Percentiles rank a stretch among this genome's conserved stretches.
Conservation (phyloP, 53 echinoderm and acorn worm genomes). For the Hippasteria phrygiana region DNA sequence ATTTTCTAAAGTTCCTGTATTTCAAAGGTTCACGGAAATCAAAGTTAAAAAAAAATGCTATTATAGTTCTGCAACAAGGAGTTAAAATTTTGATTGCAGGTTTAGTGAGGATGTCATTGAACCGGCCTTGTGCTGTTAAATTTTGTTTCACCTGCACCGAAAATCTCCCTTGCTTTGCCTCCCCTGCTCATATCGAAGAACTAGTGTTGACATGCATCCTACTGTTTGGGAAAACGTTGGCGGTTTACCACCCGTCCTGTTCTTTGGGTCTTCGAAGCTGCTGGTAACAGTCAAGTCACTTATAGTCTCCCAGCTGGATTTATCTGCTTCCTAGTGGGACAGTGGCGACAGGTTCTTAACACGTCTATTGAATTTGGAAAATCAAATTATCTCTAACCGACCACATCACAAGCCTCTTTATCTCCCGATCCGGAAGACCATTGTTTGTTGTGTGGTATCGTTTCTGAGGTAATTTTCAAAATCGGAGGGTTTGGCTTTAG, state of each 20-base stretch:
- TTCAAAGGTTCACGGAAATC: too few species aligned
- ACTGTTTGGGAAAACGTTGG: constrained; percentile 42
- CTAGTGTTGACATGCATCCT: constrained; percentile 57
- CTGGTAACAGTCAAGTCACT: not conserved
- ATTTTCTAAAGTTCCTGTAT: too few species aligned
- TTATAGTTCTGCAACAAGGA: too few species aligned
- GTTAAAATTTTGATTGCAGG: too few species aligned
- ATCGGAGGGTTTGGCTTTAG: not conserved
- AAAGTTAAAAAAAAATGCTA: too few species aligned
- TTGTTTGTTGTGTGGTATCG: not conserved
- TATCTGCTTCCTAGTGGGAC: constrained; percentile 30
- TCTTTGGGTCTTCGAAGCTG: not conserved
- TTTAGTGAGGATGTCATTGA: constrained; percentile 38
- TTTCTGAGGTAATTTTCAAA: not conserved
- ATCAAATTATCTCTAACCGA: constrained; percentile 29
- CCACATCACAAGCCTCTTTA: constrained; percentile 47
- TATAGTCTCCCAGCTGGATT: constrained; percentile 11
- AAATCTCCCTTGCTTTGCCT: constrained; percentile 17
- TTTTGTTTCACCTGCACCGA: not conserved
- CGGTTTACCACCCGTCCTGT: constrained; percentile 7
- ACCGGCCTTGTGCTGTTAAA: not conserved
- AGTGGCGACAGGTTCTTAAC: constrained; percentile 29
- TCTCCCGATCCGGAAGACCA: not conserved
- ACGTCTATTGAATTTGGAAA: constrained; percentile 11
- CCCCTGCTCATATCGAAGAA: constrained; percentile 29